phyloP scores from a whole-genome alignment of 2,797 vertebrate species.

The Poecile montanus region DNA sequence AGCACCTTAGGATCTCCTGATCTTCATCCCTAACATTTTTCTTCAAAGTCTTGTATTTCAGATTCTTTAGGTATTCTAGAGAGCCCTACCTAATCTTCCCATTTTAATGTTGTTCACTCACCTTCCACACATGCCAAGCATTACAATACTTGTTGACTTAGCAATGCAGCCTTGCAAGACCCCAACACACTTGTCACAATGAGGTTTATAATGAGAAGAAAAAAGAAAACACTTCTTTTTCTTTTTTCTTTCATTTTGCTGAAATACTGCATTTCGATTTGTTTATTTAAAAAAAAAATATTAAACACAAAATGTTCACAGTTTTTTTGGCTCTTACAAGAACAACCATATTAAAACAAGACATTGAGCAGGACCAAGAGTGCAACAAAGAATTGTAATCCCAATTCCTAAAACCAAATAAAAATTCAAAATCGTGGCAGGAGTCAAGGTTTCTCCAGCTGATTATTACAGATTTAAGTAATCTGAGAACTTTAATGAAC shows the following conservation, averaged over 20 bases:
- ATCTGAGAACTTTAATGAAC: not conserved
- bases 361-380: not conserved
- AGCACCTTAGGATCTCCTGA: not conserved
- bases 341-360: not conserved
- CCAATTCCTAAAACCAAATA: not conserved
- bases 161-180: not conserved
- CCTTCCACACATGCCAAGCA: not conserved
- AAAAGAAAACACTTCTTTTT: not conserved
- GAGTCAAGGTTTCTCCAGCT: not conserved
- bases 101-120: not conserved
- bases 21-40: not conserved
- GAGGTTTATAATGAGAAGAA: not conserved
- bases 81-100: not conserved
- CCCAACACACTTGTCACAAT: not conserved
- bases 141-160: not conserved
- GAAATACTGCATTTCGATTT: not conserved
- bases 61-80: not conserved
- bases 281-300: not conserved
- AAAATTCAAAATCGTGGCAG: not conserved
- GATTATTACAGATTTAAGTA: not conserved
- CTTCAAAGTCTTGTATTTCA: not conserved
- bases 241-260: fast-evolving
- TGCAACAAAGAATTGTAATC: not conserved
- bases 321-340: not conserved
- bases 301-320: not conserved